Evolutionary conservation across 2,113 vertebrate genomes (phyloP).

Genomic region (Mesoclemmys tuberculata): DNA sequence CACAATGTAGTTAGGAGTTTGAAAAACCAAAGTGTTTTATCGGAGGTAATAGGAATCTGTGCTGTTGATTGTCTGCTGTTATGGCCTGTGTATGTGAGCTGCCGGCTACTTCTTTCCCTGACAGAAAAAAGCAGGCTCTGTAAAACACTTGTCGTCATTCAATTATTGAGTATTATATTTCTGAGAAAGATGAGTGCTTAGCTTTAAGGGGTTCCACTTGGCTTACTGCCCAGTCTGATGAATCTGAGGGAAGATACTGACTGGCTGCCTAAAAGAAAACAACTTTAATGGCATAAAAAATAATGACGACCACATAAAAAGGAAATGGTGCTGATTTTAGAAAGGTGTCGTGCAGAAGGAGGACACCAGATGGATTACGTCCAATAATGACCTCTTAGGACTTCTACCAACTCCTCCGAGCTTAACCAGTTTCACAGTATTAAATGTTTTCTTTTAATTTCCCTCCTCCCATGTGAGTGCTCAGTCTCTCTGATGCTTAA

Average conservation of each 20-base stretch:
- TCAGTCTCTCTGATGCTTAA: background rate
- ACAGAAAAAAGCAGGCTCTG: slow-evolving; percentile 19
- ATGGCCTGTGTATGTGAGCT: background rate
- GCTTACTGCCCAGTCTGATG: slow-evolving; percentile 58
- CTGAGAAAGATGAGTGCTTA: slow-evolving; percentile 49
- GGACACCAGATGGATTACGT: slow-evolving; percentile 57
- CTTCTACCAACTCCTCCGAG: background rate
- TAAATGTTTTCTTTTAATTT: slow-evolving; percentile 65
- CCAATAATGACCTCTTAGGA: slow-evolving; percentile 43
- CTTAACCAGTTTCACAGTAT: slow-evolving; percentile 34
- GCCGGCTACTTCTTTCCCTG: background rate
- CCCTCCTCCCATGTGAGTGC: slow-evolving; percentile 14
- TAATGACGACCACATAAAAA: slow-evolving; percentile 38
- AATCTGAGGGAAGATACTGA: slow-evolving; percentile 46
- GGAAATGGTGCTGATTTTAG: slow-evolving; percentile 40
- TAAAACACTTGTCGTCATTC: slow-evolving; percentile 27
- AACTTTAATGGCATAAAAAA: slow-evolving; percentile 64
- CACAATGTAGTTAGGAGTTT: fast-evolving
- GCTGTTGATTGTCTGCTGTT: background rate
- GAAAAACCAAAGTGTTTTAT: background rate
- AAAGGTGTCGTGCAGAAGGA: slow-evolving; percentile 9
- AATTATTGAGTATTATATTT: slow-evolving; percentile 51
- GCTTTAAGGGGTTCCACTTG: slow-evolving; percentile 60
- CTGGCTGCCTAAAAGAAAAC: slow-evolving; percentile 49
- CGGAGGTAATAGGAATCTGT: background rate